phyloP scores from a whole-genome alignment of 2,888 invertebrate genomes.

The Eurois occulta region DNA sequence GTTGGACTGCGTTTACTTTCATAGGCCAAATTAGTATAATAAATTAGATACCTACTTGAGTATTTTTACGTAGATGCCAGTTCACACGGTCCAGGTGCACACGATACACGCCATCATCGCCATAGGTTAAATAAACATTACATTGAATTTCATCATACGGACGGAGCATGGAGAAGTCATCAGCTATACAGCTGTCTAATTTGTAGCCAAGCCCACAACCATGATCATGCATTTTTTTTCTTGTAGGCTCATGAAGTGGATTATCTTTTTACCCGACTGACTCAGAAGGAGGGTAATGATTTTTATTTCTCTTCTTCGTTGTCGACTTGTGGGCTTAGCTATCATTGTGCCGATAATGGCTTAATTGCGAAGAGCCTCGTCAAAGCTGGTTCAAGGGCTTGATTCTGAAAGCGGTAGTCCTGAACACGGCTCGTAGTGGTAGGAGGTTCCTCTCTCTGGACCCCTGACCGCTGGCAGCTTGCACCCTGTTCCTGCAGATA shows the following conservation, averaged over 20 bases:
- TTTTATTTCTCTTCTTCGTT: neutral
- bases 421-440: neutral
- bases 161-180: neutral
- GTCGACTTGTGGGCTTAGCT: neutral
- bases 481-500: neutral
- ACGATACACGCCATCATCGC: neutral
- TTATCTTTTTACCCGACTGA: neutral
- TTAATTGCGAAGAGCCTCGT: neutral
- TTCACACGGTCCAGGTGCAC: neutral
- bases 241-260: neutral
- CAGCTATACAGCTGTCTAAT: neutral
- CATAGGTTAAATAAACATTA: neutral
- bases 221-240: neutral
- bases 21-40: neutral
- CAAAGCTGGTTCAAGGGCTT: neutral
- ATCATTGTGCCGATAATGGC: neutral
- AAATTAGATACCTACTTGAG: neutral
- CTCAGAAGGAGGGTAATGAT: neutral
- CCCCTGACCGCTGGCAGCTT: neutral
- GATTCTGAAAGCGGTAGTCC: neutral
- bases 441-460: neutral
- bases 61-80: neutral
- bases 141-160: slow-evolving; percentile 4
- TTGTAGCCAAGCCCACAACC: neutral
- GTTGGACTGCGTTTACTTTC: neutral